These are phyloP conservation scores for Lerema accius DNA, from an alignment of 1,140 invertebrate genomes.

Conservation along the genomic window DNA sequence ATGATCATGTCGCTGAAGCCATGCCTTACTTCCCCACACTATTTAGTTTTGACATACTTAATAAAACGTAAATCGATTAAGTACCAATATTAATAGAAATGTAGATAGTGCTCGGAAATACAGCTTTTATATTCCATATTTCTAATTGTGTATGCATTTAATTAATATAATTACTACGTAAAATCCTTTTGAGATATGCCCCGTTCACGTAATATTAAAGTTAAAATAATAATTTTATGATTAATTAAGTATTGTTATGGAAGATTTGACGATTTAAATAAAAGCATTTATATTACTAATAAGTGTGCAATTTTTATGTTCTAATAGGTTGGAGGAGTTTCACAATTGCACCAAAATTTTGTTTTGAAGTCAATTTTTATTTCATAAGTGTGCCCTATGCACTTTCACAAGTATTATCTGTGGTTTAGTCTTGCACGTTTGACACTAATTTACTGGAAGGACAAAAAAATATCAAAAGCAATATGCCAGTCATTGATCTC, in stretches of 20 bases:
- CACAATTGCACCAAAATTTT: background rate
- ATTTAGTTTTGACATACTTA: constrained; percentile 2
- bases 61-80: background rate
- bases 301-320: background rate
- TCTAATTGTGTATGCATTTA: constrained; percentile 4
- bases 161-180: constrained; percentile 1
- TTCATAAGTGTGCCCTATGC: background rate
- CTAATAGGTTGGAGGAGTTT: background rate
- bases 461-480: background rate
- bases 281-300: background rate
- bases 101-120: constrained; percentile 1
- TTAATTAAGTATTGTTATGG: background rate
- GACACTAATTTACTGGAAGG: background rate
- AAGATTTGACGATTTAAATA: background rate
- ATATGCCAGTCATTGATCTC: background rate
- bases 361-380: background rate
- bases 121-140: constrained; percentile 5
- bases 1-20: background rate
- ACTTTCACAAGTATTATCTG: background rate
- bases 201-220: background rate
- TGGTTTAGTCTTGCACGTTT: background rate
- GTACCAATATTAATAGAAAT: constrained; percentile 1
- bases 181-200: background rate
- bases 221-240: background rate
- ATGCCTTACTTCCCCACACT: background rate